A percentile compares a stretch with the other conserved stretches of the same genome.
phyloP scores from a whole-genome alignment of 2,888 invertebrate species.

The Eristalis intricaria region DNA sequence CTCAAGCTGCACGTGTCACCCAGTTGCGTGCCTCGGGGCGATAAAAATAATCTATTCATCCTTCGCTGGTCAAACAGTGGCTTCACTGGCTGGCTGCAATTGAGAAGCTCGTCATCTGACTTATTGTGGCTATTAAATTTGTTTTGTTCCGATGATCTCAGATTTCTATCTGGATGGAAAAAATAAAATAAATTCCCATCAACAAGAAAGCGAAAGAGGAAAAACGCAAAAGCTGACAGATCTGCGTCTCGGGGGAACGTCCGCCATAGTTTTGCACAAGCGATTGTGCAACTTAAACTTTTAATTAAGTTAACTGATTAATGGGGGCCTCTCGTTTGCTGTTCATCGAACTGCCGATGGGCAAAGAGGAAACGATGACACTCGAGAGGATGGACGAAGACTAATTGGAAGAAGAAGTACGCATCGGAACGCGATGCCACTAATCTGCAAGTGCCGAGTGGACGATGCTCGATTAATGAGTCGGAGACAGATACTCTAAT shows the following conservation, averaged over 20 bases:
- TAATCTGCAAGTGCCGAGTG: background rate
- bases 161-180: background rate
- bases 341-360: background rate
- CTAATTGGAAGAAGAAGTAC: background rate
- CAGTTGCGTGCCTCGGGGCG: too few relatives aligned
- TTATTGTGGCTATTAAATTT: background rate
- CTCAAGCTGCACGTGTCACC: background rate
- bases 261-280: background rate
- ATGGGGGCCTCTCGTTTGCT: background rate
- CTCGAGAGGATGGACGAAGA: background rate
- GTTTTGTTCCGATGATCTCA: background rate
- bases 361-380: background rate
- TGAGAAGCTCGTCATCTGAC: background rate
- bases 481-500: background rate
- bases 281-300: background rate
- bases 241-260: background rate
- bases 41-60: background rate
- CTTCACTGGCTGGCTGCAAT: background rate
- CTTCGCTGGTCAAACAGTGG: background rate
- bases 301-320: background rate
- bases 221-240: background rate
- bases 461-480: background rate
- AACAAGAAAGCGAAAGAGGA: background rate
- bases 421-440: background rate
- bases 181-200: background rate